A percentile compares a stretch with the other conserved stretches of the same genome.
Evolutionary conservation across 2,113 vertebrate species (phyloP).

Genomic region (Chiloscyllium plagiosum): DNA sequence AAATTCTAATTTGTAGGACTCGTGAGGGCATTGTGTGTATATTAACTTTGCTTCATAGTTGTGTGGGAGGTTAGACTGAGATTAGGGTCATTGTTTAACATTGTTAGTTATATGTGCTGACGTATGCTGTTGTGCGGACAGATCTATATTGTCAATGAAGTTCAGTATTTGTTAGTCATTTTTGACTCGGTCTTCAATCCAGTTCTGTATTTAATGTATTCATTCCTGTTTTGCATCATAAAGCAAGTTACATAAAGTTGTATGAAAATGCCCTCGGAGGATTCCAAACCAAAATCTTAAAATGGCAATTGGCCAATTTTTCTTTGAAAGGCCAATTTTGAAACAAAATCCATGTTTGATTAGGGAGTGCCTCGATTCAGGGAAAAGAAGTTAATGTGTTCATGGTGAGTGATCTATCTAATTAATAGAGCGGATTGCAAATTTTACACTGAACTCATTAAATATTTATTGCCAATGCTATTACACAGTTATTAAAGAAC

Average conservation of each 20-base stretch:
- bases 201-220: neutral
- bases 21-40: neutral
- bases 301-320: neutral
- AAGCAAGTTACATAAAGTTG: neutral
- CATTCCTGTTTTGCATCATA: neutral
- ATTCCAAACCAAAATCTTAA: neutral
- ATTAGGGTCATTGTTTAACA: neutral
- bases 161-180: neutral
- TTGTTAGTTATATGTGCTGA: neutral
- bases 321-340: neutral
- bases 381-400: neutral
- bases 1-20: neutral
- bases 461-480: slow-evolving; percentile 21
- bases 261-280: neutral
- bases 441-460: neutral
- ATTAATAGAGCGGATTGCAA: slow-evolving; percentile 13
- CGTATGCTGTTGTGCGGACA: neutral
- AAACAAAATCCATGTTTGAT: slow-evolving; percentile 12
- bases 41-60: neutral
- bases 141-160: neutral
- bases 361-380: neutral
- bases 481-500: slow-evolving; percentile 28
- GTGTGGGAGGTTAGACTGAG: neutral
- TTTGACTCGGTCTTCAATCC: neutral
- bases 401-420: neutral